These are phyloP conservation scores for Oplegnathus fasciatus DNA, from an alignment of 2,113 vertebrate species.

Conservation along the genomic window DNA sequence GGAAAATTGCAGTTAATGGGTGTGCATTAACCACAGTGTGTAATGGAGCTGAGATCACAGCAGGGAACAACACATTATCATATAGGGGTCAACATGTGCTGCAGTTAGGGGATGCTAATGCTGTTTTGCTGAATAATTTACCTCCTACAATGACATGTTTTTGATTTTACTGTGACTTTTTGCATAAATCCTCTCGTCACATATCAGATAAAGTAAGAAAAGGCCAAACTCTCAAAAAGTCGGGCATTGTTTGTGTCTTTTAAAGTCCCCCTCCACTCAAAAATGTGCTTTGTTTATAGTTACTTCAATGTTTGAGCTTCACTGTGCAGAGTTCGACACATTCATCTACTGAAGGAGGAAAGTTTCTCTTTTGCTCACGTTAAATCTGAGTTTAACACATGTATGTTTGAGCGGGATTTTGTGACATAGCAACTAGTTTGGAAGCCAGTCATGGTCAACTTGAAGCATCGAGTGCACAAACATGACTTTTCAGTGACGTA, in stretches of 20 bases:
- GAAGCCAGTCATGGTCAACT: not conserved
- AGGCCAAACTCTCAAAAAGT: not conserved
- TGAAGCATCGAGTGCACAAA: not conserved
- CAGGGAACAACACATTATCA: constrained; percentile 21
- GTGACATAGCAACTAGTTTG: not conserved
- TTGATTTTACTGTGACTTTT: not conserved
- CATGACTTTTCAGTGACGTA: not conserved
- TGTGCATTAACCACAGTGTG: not conserved
- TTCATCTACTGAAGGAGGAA: not conserved
- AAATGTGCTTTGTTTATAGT: not conserved
- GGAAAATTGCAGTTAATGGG: constrained; percentile 16
- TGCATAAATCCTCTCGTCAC: not conserved
- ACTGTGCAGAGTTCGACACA: not conserved
- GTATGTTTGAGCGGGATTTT: not conserved
- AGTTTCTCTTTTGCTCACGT: not conserved
- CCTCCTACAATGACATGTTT: not conserved
- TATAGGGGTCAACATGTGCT: constrained; percentile 5
- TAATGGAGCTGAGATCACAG: constrained; percentile 28
- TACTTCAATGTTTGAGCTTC: not conserved
- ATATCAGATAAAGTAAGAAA: not conserved
- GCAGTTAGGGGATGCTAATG: not conserved
- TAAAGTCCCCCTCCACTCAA: not conserved
- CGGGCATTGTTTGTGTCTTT: not conserved
- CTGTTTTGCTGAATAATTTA: constrained; percentile 9
- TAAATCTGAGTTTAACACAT: not conserved